Evolutionary conservation across 2,113 vertebrate genomes (phyloP), one percentile per base, ranked within the genome.

Genomic region (Lota lota): DNA sequence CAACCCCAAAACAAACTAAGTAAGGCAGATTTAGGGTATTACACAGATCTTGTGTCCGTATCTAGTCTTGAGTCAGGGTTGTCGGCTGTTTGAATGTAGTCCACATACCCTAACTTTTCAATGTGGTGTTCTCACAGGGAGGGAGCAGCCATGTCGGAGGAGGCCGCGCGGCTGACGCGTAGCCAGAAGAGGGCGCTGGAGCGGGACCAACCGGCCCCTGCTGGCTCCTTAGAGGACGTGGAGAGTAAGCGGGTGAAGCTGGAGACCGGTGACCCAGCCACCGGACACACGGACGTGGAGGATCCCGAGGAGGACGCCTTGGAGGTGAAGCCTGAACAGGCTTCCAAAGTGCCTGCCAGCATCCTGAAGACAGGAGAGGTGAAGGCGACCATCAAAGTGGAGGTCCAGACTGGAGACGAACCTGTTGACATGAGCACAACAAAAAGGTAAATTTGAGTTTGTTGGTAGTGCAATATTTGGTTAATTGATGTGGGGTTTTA

Each of bases 371-470:
- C 90, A 0, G 89, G 90, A 0, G 96, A 98, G 76, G 91, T 93
- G 50, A 94, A 93, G 57, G 93, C 93, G 1, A 90, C 91, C 16
- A 93, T 95, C 76, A 95, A 94, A 80, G 91, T 95, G 78, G 95
- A 98, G 81, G 92, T 95, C 40, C 92, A 91, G 76, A 92, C 93
- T 0, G 90, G 92, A 1, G 97, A 98, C 0, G 93, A 97, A 67
- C 97, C 97, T 0, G 95, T 99, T 71, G 97, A 99, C 72, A 98
- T 98, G 97, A 98, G 97, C 63, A 98, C 96, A 7, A 91, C 95
- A 1, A 96, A 95, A 90, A 95, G 94, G 97, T 99, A 81, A 93
- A 92, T 68, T 6, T 2, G 4, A 54, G 28, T 47, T 47, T 47
- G 8, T 12, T 47, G 40, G 10, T 11, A 12, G 40, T 47, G 40